These are phyloP conservation scores for Callionymus lyra DNA, from an alignment of 2,113 vertebrate genomes.

Conservation along the genomic window DNA sequence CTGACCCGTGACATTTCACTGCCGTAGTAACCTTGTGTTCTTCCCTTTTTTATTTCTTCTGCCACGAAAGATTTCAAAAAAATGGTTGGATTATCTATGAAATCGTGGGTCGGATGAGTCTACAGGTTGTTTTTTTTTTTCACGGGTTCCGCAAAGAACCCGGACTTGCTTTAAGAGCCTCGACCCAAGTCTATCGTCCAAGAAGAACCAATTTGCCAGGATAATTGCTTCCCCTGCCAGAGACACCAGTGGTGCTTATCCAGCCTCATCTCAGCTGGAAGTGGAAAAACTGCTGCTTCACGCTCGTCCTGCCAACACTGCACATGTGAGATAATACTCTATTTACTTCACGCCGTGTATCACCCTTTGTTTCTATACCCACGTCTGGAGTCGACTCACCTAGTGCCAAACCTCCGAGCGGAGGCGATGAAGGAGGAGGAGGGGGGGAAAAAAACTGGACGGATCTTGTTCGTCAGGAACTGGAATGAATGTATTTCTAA, in stretches of 20 bases:
- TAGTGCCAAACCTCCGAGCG: conserved; percentile 45
- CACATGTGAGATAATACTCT: conserved; percentile 13
- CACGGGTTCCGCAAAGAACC: background rate
- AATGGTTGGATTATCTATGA: too few relatives aligned
- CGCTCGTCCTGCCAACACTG: conserved; percentile 31
- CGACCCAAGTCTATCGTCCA: conserved; percentile 13
- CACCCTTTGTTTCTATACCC: conserved; percentile 8
- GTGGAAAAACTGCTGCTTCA: conserved; percentile 37
- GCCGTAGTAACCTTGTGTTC: too few relatives aligned
- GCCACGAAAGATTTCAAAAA: too few relatives aligned
- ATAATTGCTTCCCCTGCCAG: conserved; percentile 14
- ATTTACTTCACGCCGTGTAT: conserved; percentile 1
- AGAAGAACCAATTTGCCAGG: conserved; percentile 32
- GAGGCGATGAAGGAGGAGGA: background rate
- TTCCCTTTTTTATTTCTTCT: too few relatives aligned
- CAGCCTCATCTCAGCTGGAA: conserved; percentile 20
- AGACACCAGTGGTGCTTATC: conserved; percentile 36
- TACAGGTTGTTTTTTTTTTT: too few relatives aligned
- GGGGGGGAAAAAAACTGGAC: background rate
- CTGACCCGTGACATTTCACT: too few relatives aligned
- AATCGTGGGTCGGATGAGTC: too few relatives aligned
- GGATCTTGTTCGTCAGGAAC: too few relatives aligned
- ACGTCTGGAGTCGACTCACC: conserved; percentile 21
- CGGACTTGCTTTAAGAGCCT: conserved; percentile 17
- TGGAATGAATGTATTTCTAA: too few relatives aligned